phyloP scores from a whole-genome alignment of 2,888 invertebrate species.

The Drosophila subquinaria region DNA sequence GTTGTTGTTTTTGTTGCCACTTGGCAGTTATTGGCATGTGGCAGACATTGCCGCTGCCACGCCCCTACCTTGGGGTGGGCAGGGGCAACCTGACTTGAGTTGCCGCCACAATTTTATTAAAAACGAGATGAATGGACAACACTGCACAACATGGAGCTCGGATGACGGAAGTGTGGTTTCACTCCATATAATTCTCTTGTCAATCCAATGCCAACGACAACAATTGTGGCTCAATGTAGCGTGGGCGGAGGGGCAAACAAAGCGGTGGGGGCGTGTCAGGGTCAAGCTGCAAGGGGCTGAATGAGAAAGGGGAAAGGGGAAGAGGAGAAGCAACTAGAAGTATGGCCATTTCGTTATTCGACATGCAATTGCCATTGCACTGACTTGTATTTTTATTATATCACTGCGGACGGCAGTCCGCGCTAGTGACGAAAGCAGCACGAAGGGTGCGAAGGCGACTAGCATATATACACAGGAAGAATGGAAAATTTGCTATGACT shows the following conservation, averaged over 20 bases:
- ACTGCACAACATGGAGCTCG: conserved; percentile 25
- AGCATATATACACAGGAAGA: too few relatives aligned
- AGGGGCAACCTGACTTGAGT: conserved; percentile 40
- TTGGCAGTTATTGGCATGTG: conserved; percentile 57
- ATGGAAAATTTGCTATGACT: too few relatives aligned
- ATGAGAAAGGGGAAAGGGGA: neutral
- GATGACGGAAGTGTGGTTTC: conserved; percentile 33
- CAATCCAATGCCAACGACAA: conserved; percentile 34
- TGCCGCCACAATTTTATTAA: conserved; percentile 69
- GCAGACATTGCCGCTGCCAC: conserved; percentile 40
- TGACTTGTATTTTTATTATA: conserved; percentile 65
- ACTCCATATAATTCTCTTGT: conserved; percentile 46
- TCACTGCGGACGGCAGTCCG: too few relatives aligned
- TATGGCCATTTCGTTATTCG: conserved; percentile 58
- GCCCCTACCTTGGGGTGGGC: conserved; percentile 44
- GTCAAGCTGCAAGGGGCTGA: conserved; percentile 3
- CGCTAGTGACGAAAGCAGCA: too few relatives aligned
- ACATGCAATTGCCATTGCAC: conserved; percentile 59
- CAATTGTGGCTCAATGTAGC: conserved; percentile 19
- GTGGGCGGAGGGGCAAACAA: neutral
- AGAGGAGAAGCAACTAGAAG: conserved; percentile 14
- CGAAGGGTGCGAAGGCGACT: too few relatives aligned
- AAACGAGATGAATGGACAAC: conserved; percentile 66
- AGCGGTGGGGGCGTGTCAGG: neutral
- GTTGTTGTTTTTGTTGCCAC: conserved; percentile 18